Evolutionary conservation across 2,797 vertebrate genomes (phyloP).

Genomic region (Antrozous pallidus): DNA sequence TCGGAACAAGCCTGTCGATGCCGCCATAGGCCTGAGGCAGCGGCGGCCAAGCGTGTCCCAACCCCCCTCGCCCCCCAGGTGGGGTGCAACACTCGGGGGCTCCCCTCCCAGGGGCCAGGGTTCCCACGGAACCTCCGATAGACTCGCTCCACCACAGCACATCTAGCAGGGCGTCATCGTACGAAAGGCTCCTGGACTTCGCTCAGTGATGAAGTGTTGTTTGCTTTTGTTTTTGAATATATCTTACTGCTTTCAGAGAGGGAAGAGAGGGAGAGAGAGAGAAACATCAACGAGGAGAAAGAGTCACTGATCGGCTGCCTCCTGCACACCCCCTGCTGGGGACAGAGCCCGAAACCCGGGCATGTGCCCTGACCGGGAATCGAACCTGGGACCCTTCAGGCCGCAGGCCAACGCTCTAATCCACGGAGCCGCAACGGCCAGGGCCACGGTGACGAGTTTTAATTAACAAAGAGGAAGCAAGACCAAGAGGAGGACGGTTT

Average conservation of each 20-base stretch:
- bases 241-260: too few species aligned
- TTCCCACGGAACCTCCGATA: slow-evolving; percentile 49
- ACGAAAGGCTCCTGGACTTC: slow-evolving; percentile 1
- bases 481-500: background rate
- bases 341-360: background rate
- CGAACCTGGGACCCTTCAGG: background rate
- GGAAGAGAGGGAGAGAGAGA: background rate
- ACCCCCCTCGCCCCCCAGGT: slow-evolving; percentile 65
- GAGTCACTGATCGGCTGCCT: background rate
- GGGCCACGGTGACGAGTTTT: background rate
- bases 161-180: background rate
- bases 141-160: background rate
- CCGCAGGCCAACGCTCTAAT: too few species aligned
- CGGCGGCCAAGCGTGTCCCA: slow-evolving; percentile 71
- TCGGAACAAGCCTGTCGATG: background rate
- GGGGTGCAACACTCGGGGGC: background rate
- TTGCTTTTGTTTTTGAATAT: too few species aligned
- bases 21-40: background rate
- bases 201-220: background rate
- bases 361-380: background rate
- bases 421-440: too few species aligned
- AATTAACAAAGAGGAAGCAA: slow-evolving; percentile 31
- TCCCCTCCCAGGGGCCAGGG: slow-evolving; percentile 40
- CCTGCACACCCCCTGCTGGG: background rate
- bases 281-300: background rate